Evolutionary conservation across 2,888 invertebrate genomes (phyloP).

Genomic region (Acronicta psi): DNA sequence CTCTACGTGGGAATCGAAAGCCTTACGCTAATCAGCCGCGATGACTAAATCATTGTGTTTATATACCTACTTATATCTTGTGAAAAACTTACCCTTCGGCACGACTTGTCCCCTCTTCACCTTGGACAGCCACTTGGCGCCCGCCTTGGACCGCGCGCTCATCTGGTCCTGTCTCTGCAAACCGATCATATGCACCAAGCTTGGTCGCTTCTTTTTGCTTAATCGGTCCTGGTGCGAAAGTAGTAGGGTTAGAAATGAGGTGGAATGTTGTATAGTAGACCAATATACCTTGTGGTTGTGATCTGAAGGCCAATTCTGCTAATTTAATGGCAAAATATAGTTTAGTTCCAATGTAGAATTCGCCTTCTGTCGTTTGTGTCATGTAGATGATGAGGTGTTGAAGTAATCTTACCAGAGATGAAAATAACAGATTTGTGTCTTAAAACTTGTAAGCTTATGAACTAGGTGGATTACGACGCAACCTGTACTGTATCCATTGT

Average conservation of each 20-base stretch:
- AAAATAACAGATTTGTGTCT: not conserved
- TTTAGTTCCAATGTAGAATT: too few species aligned
- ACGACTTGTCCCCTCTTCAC: constrained; percentile 95
- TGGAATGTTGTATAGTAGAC: constrained; percentile 46
- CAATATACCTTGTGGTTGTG: constrained; percentile 40
- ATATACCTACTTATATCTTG: too few species aligned
- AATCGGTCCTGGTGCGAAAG: constrained; percentile 86
- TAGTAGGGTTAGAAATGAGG: constrained; percentile 44
- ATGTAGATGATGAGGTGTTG: constrained; percentile 14
- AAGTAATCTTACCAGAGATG: constrained; percentile 6
- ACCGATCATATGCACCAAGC: constrained; percentile 95
- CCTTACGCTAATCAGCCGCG: too few species aligned
- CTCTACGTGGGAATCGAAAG: too few species aligned
- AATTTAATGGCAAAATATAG: too few species aligned
- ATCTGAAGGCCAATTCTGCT: constrained; percentile 4
- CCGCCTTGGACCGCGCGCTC: constrained; percentile 95
- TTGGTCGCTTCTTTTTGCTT: constrained; percentile 93
- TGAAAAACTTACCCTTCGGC: constrained; percentile 88
- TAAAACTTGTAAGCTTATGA: not conserved
- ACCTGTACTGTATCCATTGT: too few species aligned
- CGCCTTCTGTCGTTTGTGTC: too few species aligned
- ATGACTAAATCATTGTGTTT: too few species aligned
- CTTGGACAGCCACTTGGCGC: constrained; percentile 96
- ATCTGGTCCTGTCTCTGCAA: constrained; percentile 91
- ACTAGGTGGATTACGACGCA: not conserved